phyloP scores from a whole-genome alignment of 2,113 vertebrate genomes.

The Lophotis ruficrista region DNA sequence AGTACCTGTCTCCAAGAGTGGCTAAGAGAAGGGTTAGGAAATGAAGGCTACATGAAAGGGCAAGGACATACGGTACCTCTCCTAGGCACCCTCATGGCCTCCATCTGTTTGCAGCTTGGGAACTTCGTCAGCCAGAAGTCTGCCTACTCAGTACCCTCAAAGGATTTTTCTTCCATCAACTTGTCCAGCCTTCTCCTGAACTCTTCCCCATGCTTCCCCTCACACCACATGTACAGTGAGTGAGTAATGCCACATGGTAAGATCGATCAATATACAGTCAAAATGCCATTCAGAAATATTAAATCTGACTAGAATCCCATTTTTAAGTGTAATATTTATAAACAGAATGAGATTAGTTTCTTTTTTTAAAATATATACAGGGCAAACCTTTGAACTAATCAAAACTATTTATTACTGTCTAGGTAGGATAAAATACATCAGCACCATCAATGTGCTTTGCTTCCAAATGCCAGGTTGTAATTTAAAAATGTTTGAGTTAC shows the following conservation, averaged over 20 bases:
- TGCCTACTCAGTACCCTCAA: background rate
- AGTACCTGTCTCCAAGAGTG: background rate
- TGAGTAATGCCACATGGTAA: background rate
- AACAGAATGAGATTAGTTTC: background rate
- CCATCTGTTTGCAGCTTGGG: background rate
- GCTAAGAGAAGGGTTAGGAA: background rate
- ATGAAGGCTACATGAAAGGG: accelerated
- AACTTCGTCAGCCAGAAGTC: background rate
- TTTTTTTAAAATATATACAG: accelerated
- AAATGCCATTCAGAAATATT: background rate
- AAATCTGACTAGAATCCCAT: background rate
- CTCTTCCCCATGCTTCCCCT: background rate
- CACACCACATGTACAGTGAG: background rate
- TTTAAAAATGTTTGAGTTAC: background rate
- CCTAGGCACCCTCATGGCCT: background rate
- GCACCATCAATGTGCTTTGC: background rate
- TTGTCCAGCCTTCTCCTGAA: background rate
- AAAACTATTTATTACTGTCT: background rate
- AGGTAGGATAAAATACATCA: background rate
- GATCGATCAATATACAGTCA: background rate
- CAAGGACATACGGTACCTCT: background rate
- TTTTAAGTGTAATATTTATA: background rate
- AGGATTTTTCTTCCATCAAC: background rate
- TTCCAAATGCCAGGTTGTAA: background rate
- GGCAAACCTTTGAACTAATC: background rate